Evolutionary conservation across 1,140 invertebrate genomes (phyloP).

Genomic region (Trichonephila clavata): DNA sequence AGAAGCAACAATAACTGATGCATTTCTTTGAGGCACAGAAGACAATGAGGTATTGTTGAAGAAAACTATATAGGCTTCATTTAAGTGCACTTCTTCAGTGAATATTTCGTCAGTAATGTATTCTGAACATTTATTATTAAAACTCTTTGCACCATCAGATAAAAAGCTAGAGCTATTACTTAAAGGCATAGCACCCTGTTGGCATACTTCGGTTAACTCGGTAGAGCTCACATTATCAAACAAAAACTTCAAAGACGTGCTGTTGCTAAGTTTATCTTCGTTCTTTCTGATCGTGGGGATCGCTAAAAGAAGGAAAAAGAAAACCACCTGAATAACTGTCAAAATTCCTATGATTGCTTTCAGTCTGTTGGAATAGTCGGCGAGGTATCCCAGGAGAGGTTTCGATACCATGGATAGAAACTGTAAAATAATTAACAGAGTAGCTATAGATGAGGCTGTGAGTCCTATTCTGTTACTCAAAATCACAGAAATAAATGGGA

Average conservation of each 20-base stretch:
- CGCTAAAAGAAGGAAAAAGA: background rate
- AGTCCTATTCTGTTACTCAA: background rate
- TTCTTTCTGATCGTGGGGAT: slow-evolving; percentile 3
- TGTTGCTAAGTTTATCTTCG: too few species aligned
- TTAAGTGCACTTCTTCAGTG: background rate
- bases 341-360: slow-evolving; percentile 7
- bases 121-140: background rate
- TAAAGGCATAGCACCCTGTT: background rate
- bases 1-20: background rate
- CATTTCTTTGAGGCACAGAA: background rate
- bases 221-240: background rate
- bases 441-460: background rate
- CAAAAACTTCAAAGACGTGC: background rate
- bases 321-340: background rate
- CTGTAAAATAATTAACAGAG: background rate
- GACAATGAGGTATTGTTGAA: background rate
- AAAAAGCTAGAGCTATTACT: background rate
- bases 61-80: background rate
- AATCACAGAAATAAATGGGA: background rate
- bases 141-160: background rate
- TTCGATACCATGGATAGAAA: background rate
- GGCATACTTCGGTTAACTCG: too few species aligned
- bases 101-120: background rate
- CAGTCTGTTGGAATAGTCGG: slow-evolving; percentile 40
- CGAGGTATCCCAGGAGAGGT: slow-evolving; percentile 24